Conservation (phyloP, 2,888 invertebrate species). For the Ophioninae sp. region DNA sequence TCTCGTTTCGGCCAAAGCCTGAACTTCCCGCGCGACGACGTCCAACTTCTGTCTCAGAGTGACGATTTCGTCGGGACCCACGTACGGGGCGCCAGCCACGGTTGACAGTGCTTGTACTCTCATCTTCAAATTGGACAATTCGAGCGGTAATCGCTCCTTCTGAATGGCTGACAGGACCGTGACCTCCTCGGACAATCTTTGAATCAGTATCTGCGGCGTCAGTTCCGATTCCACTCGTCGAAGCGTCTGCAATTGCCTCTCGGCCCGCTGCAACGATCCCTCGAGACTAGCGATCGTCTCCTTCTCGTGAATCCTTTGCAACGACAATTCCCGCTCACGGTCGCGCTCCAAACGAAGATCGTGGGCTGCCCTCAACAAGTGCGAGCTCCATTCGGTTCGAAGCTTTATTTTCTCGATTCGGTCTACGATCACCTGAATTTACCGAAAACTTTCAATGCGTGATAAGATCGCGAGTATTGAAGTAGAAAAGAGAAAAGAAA, state of each 20-base stretch:
- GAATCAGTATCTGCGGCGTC: conserved; percentile 86
- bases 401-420: conserved; percentile 75
- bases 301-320: conserved; percentile 84
- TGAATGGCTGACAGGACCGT: conserved; percentile 84
- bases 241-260: conserved; percentile 86
- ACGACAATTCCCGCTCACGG: conserved; percentile 83
- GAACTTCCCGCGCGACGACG: conserved; percentile 84
- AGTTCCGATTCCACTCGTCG: conserved; percentile 83
- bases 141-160: conserved; percentile 90
- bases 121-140: conserved; percentile 85
- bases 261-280: conserved; percentile 83
- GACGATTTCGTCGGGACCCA: conserved; percentile 75
- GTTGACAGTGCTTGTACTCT: conserved; percentile 87
- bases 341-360: conserved; percentile 84
- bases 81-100: conserved; percentile 70
- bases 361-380: conserved; percentile 77
- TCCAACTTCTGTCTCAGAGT: conserved; percentile 79
- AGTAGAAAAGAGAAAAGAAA: neutral
- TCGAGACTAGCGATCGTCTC: conserved; percentile 71
- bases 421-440: conserved; percentile 68
- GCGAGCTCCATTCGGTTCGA: conserved; percentile 70
- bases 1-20: conserved; percentile 87
- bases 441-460: neutral
- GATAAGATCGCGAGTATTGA: neutral
- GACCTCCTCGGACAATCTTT: conserved; percentile 89